These are phyloP conservation scores for Hemibagrus wyckioides DNA, from an alignment of 2,113 vertebrate genomes.

Conservation along the genomic window DNA sequence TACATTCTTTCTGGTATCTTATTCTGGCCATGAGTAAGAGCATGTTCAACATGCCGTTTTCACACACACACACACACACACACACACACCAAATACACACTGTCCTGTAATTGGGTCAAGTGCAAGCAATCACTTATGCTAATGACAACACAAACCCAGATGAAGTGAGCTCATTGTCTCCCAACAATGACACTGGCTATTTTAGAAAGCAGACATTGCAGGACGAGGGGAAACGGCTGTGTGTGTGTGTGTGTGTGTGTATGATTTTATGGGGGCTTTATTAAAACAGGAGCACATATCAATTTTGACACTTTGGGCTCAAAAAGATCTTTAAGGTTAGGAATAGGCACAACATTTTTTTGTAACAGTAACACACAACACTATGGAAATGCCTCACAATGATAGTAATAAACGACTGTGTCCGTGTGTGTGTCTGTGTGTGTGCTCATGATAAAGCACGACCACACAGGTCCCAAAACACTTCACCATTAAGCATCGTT, in stretches of 20 bases:
- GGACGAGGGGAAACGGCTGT: neutral
- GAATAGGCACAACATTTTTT: neutral
- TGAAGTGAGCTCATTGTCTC: constrained; percentile 61
- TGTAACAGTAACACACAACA: neutral
- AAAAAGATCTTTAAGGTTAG: neutral
- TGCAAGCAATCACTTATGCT: constrained; percentile 62
- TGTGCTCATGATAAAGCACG: constrained; percentile 13
- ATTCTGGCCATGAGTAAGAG: neutral
- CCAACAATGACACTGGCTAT: constrained; percentile 37
- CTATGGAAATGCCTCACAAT: neutral
- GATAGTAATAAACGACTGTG: neutral
- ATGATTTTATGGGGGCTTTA: no score
- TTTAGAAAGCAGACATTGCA: constrained; percentile 13
- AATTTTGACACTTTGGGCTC: neutral
- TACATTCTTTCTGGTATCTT: neutral
- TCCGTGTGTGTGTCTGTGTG: neutral
- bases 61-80: neutral
- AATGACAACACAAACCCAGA: constrained; percentile 60
- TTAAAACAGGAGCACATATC: neutral
- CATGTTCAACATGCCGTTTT: neutral
- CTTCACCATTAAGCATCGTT: constrained; percentile 27
- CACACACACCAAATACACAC: constrained; percentile 43
- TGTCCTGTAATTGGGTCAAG: constrained; percentile 64
- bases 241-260: constrained; percentile 5
- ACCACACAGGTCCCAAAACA: constrained; percentile 15